Conservation (phyloP, 2,113 vertebrate species). For the Strix uralensis region DNA sequence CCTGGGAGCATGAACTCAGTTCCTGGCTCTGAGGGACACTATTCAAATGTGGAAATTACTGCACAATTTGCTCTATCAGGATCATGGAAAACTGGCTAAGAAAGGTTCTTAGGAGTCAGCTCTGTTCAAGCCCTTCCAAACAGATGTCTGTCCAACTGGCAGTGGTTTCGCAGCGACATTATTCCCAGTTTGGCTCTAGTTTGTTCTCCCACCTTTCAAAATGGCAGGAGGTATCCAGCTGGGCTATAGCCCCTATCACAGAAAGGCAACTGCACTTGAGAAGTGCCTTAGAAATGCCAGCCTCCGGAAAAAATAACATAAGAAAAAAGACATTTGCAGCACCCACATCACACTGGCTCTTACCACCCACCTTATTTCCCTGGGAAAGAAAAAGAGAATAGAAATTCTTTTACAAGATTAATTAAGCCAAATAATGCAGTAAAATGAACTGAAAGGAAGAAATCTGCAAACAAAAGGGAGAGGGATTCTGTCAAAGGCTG, state of each 20-base stretch:
- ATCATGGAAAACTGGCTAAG: not conserved
- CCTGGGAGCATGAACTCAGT: not conserved
- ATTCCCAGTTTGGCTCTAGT: not conserved
- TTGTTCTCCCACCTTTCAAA: not conserved
- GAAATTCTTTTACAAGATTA: conserved; percentile 14
- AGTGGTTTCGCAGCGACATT: not conserved
- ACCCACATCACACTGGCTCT: not conserved
- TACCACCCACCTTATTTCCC: not conserved
- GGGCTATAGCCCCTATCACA: not conserved
- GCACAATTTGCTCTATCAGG: not conserved
- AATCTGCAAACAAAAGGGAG: conserved; percentile 2
- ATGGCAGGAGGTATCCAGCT: not conserved
- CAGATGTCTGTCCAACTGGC: not conserved
- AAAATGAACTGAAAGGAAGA: conserved; percentile 29
- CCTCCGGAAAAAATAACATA: not conserved
- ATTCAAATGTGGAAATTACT: not conserved
- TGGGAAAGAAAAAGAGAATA: not conserved
- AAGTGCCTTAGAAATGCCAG: not conserved
- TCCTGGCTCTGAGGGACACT: not conserved
- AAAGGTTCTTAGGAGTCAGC: not conserved
- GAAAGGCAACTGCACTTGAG: not conserved
- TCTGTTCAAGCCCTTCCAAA: not conserved
- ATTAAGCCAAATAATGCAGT: not conserved
- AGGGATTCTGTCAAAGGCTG: not conserved
- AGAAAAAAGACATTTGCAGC: not conserved